These are phyloP conservation scores for Lithophane ornitopus DNA, from an alignment of 2,888 invertebrate genomes.

Conservation along the genomic window DNA sequence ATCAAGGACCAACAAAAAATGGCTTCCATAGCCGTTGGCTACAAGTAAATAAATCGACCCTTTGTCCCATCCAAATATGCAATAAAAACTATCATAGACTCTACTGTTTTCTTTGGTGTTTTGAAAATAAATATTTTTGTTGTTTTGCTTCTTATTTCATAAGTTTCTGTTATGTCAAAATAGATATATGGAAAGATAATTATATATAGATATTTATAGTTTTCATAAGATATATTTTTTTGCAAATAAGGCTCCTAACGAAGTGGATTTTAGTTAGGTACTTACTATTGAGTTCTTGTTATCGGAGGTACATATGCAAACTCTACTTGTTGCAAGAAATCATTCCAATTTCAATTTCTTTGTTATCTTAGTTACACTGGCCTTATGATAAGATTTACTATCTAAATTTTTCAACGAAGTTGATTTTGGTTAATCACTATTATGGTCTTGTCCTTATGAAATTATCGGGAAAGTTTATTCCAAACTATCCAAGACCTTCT, in stretches of 20 bases:
- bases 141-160: conserved; percentile 50
- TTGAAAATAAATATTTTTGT: conserved; percentile 67
- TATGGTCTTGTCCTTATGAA: background rate
- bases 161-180: conserved; percentile 46
- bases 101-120: conserved; percentile 63
- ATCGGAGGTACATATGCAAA: background rate
- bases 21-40: conserved; percentile 65
- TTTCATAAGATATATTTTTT: background rate
- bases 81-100: conserved; percentile 72
- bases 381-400: background rate
- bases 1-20: conserved; percentile 62
- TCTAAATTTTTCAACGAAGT: background rate
- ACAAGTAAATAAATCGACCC: conserved; percentile 74
- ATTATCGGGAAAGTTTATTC: background rate
- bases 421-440: background rate
- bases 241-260: background rate
- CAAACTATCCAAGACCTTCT: background rate
- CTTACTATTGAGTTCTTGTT: background rate
- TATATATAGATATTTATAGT: too few species aligned
- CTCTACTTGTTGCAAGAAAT: background rate
- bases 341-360: background rate
- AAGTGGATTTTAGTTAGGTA: background rate
- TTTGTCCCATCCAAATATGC: conserved; percentile 74
- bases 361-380: too few species aligned
- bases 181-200: background rate